Evolutionary conservation across 2,113 vertebrate species (phyloP).

Genomic region (Brachypteracias leptosomus): DNA sequence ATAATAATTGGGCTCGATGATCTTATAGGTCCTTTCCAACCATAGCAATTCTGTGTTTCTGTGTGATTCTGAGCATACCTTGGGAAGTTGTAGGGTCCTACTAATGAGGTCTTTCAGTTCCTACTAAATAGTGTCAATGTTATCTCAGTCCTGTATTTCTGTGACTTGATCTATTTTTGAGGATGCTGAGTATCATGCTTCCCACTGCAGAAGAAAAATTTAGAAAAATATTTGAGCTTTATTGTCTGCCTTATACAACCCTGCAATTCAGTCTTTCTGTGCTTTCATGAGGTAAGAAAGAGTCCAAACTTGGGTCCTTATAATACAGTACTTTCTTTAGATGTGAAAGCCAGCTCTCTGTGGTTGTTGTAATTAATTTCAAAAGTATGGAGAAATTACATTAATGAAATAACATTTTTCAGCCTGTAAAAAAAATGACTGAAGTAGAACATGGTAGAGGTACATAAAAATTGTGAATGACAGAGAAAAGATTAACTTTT

Average conservation of each 20-base stretch:
- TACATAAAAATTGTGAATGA: no score
- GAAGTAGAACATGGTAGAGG: no score
- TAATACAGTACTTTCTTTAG: neutral
- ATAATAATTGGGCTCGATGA: no score
- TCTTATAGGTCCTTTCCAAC: no score
- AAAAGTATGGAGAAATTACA: neutral
- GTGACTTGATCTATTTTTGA: neutral
- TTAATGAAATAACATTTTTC: no score
- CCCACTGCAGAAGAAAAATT: neutral
- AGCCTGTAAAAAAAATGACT: no score
- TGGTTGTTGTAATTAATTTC: neutral
- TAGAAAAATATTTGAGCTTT: rapidly evolving
- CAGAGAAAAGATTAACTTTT: no score
- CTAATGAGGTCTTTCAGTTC: neutral
- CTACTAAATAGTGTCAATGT: neutral
- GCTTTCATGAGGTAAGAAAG: neutral
- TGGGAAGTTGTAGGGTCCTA: neutral
- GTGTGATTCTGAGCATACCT: no score
- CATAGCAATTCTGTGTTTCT: no score
- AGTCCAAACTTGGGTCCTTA: neutral
- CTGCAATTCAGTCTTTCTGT: neutral
- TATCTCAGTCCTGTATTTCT: neutral
- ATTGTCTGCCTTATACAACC: neutral
- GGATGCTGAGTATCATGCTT: neutral
- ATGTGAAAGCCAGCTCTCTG: neutral